Evolutionary conservation across 2,797 vertebrate genomes (phyloP), one percentile per base, ranked within the genome.

Genomic region (Neopelma chrysocephalum): DNA sequence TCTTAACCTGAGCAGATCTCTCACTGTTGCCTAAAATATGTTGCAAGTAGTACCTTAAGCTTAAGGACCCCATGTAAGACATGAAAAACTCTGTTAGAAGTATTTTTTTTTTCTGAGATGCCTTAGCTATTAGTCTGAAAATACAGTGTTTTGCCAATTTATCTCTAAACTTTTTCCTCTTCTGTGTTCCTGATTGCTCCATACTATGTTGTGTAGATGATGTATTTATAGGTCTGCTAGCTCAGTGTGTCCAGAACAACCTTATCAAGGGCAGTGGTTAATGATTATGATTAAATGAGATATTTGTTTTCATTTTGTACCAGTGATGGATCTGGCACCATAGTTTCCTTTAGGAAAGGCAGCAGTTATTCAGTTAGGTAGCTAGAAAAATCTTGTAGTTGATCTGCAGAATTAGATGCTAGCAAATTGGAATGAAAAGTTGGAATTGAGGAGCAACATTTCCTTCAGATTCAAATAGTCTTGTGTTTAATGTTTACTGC

Each of bases 161-260:
- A 25, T 83, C 60, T 73, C 51, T 65, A 79, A 92, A 50, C 15
- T 34, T 14, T 20, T 23, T 80, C 12, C 32, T 25, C 8, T 19
- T 58, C 20, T 62, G 3, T 45, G 29, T 82, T 70, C 14, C 29
- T 2, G 1, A 13, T 75, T 61, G 9, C 26, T 82, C 42, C 3
- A 2, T 36, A 6, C 8, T 38, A 2, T 43, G 6, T 42, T n/a
- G 31, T 54, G 25, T 43, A 36, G 66, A 12, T 0, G 1, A 29
- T 31, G 8, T 25, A 20, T 56, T 77, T 68, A 20, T 14, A 62
- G 15, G 11, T 78, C 45, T 76, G 54, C 42, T 82, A 36, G 18
- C 14, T 85, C 38, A 7, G 4, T 22, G 27, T 51, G 42, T 65
- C 40, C 50, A 42, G 22, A 72, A 12, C 23, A 73, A 25, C 6